Conservation (phyloP, 2,888 invertebrate species). For the Drosophila melanocephala region DNA sequence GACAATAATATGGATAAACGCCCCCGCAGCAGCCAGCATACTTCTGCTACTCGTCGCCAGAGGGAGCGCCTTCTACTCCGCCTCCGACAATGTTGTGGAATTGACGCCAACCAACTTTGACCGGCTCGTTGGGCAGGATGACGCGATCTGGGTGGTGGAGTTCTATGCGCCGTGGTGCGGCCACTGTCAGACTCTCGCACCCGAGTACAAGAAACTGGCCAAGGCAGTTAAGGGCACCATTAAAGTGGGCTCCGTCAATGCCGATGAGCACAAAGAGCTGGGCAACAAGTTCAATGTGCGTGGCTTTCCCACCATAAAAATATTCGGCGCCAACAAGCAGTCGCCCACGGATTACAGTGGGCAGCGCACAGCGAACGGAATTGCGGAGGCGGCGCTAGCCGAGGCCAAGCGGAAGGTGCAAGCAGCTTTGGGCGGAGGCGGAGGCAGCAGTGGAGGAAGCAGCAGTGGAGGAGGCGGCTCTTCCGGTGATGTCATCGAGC, state of each 20-base stretch:
- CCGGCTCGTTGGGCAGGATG: constrained; percentile 91
- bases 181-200: constrained; percentile 94
- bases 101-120: constrained; percentile 96
- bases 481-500: constrained; percentile 90
- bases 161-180: constrained; percentile 96
- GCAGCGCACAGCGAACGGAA: constrained; percentile 92
- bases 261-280: constrained; percentile 94
- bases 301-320: constrained; percentile 98
- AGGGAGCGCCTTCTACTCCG: constrained; percentile 87
- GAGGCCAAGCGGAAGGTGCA: constrained; percentile 92
- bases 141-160: constrained; percentile 97
- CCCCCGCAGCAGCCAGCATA: constrained; percentile 42
- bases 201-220: constrained; percentile 97
- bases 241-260: constrained; percentile 97
- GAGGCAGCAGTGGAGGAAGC: constrained; percentile 33
- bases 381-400: constrained; percentile 94
- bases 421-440: constrained; percentile 88
- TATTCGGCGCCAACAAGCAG: constrained; percentile 94
- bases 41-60: constrained; percentile 56
- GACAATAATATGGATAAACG: constrained; percentile 5
- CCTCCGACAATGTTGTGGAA: constrained; percentile 92
- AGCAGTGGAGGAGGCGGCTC: constrained; percentile 51
- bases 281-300: constrained; percentile 92
- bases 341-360: constrained; percentile 94
- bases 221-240: constrained; percentile 96